These are phyloP conservation scores for Ptychadena robeensis DNA, from an alignment of 2,797 vertebrate genomes.

Conservation along the genomic window DNA sequence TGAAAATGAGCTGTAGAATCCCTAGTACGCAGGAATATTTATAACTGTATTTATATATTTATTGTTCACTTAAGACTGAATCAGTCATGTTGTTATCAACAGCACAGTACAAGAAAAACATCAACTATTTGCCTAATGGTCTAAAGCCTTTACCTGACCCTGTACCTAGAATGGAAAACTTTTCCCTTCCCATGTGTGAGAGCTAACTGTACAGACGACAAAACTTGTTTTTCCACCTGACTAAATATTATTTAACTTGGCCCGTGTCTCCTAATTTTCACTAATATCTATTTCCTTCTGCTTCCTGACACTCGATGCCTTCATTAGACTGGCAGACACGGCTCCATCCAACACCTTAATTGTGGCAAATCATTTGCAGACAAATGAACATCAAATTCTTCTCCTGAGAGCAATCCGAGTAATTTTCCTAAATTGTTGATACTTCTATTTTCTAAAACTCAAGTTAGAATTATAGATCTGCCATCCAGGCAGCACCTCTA, in stretches of 20 bases:
- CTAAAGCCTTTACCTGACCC: conserved; percentile 19
- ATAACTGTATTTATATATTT: background rate
- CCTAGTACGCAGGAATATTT: background rate
- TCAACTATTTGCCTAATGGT: background rate
- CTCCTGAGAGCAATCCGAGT: background rate
- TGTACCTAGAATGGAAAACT: conserved; percentile 46
- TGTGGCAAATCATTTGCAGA: conserved; percentile 10
- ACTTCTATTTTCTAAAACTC: background rate
- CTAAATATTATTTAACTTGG: conserved; percentile 55
- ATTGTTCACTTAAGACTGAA: background rate
- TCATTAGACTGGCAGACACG: conserved; percentile 4
- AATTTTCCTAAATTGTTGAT: background rate
- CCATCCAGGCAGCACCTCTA: too few species aligned
- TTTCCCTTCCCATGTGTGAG: conserved; percentile 13
- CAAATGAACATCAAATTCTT: background rate
- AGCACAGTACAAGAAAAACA: background rate
- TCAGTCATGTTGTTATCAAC: background rate
- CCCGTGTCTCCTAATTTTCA: conserved; percentile 28
- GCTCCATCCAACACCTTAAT: conserved; percentile 12
- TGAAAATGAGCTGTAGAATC: background rate
- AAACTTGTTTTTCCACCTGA: conserved; percentile 56
- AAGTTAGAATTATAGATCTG: too few species aligned
- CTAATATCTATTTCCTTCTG: conserved; percentile 57
- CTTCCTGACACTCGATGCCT: conserved; percentile 52
- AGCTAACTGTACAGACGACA: conserved; percentile 22